These are phyloP conservation scores for Synergus gifuensis DNA, from an alignment of 2,888 invertebrate genomes.

Conservation along the genomic window DNA sequence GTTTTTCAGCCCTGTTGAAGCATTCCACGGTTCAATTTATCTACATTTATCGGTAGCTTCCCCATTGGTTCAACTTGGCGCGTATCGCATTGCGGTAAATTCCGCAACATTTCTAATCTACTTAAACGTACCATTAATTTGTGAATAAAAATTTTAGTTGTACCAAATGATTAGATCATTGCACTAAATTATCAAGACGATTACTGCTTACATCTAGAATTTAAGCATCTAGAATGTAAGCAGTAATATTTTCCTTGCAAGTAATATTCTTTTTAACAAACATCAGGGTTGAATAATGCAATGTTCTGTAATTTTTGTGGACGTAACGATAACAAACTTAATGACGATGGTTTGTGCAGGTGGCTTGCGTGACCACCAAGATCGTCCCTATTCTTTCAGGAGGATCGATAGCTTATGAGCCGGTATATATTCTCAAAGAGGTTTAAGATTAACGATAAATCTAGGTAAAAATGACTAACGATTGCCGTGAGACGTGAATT, in stretches of 20 bases:
- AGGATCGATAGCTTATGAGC: slow-evolving; percentile 22
- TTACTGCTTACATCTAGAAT: neutral
- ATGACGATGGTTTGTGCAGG: neutral
- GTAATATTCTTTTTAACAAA: slow-evolving; percentile 9
- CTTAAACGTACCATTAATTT: neutral
- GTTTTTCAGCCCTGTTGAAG: slow-evolving; percentile 32
- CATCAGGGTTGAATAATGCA: slow-evolving; percentile 14
- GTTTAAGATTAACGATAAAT: slow-evolving; percentile 25
- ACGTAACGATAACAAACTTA: slow-evolving; percentile 31
- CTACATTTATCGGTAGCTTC: slow-evolving; percentile 29
- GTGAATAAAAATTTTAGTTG: neutral
- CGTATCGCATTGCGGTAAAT: slow-evolving; percentile 23
- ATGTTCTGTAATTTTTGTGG: slow-evolving; percentile 19
- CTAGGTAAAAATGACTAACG: slow-evolving; percentile 25
- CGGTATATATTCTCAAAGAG: slow-evolving; percentile 24
- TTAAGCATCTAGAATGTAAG: neutral
- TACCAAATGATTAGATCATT: neutral
- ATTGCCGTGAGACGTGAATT: slow-evolving; percentile 26
- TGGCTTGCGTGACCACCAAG: slow-evolving; percentile 29
- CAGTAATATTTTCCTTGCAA: neutral
- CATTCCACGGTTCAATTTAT: slow-evolving; percentile 35
- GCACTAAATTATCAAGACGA: no score
- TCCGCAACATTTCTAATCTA: neutral
- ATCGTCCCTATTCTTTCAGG: slow-evolving; percentile 23
- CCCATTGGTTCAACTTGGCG: slow-evolving; percentile 16